Evolutionary conservation across 2,888 invertebrate species (phyloP), one percentile per base, ranked within the genome.

Genomic region (Panopea generosa): DNA sequence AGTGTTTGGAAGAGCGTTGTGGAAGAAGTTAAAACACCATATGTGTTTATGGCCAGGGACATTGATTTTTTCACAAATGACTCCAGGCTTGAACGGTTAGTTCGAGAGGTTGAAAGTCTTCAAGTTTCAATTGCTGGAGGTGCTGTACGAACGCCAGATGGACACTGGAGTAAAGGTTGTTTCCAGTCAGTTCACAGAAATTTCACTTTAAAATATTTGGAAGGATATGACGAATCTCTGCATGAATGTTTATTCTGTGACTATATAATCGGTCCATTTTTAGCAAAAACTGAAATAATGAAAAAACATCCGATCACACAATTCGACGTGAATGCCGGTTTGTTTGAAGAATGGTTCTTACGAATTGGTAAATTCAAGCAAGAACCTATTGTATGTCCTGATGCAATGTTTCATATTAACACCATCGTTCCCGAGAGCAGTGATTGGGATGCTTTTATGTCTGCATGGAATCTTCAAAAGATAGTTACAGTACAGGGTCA

Each of bases 211-310:
- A 65, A 59, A 2, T 89, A 86, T 65, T 55, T 74, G 0, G 76
- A 84, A 24, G 91, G 91, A 2, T 91, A 91, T 55, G 82, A 84
- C 11, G 76, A 84, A 53, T 90, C 90, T 0, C 45, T 70, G 2
- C 83, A 87, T 14, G 90, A 89, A 61, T 91, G 90, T 65, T 83
- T 90, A 79, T 83, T 82, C 52, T 91, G 91, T 79, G 88, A 90
- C 70, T 85, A 89, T 59, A 63, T 88, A 2, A 78, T 84, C 61
- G 89, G 89, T 6, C 90, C 90, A 9, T 88, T 90, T 65, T 68
- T 90, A 6, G 70, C 81, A 0, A 77, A 71, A 33, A 89, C 86
- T n/a, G 67, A 59, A 2, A 38, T 84, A 7, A 7, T 49, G 20
- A 49, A n/a, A n/a, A 49, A 11, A 49, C 18, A 49, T 18, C 7